Evolutionary conservation across 2,888 invertebrate species (phyloP).

Genomic region (Heliconius charithonia): DNA sequence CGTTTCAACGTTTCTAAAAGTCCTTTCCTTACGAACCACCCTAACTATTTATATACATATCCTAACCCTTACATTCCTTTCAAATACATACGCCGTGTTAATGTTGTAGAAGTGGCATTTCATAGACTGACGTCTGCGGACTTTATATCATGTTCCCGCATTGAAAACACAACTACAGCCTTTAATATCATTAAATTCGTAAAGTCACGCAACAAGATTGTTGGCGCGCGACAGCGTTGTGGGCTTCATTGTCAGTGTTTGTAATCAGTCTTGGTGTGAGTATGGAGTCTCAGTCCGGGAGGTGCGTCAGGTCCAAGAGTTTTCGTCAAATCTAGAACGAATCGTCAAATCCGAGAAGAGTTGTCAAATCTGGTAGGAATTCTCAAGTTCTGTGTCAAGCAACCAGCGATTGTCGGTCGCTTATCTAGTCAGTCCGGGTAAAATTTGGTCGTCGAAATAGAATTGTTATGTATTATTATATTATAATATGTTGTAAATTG

Average conservation of each 20-base stretch:
- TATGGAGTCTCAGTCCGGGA: slow-evolving; percentile 6
- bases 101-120: slow-evolving; percentile 32
- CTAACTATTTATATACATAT: slow-evolving; percentile 30
- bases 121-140: slow-evolving; percentile 44
- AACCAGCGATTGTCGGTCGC: not conserved
- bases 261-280: slow-evolving; percentile 50
- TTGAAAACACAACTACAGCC: slow-evolving; percentile 43
- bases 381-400: not conserved
- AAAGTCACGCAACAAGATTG: slow-evolving; percentile 31
- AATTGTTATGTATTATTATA: not conserved
- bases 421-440: slow-evolving; percentile 24
- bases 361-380: not conserved
- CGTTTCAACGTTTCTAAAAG: slow-evolving; percentile 12
- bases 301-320: slow-evolving; percentile 24
- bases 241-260: slow-evolving; percentile 43
- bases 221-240: slow-evolving; percentile 33
- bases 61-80: slow-evolving; percentile 21
- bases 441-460: not conserved
- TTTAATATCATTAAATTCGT: slow-evolving; percentile 55
- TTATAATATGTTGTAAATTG: not conserved
- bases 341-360: slow-evolving; percentile 31
- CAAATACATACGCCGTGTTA: slow-evolving; percentile 26
- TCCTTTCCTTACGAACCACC: slow-evolving; percentile 16
- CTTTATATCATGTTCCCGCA: slow-evolving; percentile 39
- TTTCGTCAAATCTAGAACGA: slow-evolving; percentile 30